Base-by-base conservation (phyloP, 2,113 vertebrate species). In the Nymphicus hollandicus region DNA sequence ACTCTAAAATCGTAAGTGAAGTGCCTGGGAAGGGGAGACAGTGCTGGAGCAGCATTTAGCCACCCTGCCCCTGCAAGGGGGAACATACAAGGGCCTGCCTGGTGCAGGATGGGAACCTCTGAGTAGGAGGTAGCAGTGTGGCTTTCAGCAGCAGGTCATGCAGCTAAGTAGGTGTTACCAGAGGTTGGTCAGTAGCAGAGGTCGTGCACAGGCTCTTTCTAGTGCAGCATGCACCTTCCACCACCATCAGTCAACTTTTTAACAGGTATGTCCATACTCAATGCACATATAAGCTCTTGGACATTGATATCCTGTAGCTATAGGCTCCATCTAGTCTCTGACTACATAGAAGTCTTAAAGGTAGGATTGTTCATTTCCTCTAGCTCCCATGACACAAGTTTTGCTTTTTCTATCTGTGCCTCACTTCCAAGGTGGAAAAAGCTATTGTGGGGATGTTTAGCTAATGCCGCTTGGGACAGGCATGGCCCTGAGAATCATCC, bases 271-370 rank as follows among this genome's bases (percentile, higher is more conserved):
- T 56, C 31, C 7, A 65, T 27, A 44, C 37, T 72, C 35, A 31
- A 0, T n/a, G 28, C 19, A 23, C 0, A 0, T 47, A 2, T 11
- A 20, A 91, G 22, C 74, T 78, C 43, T 53, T 39, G 31, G 41
- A 78, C 31, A 1, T 2, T 9, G 23, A n/a, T 14, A 39, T 0
- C 24, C 15, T 29, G 22, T 58, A 89, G 53, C 49, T 72, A 5
- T 50, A 53, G 33, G 44, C 13, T 17, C 44, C 74, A 20, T 49
- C 39, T 91, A 2, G 47, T 70, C 27, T 61, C 61, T 81, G 8
- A 70, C 50, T 60, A 31, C 3, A 4, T 80, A 39, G 78, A 66
- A 70, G 50, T 61, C 60, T 46, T 55, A 58, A 81, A 22, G 52
- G 29, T 39, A 84, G 84, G 43, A 74, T 27, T 49, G 43, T 61